Percentiles rank a stretch among this genome's conserved stretches.
Evolutionary conservation across 1,140 invertebrate species (phyloP).

Genomic region (Cydia fagiglandana): DNA sequence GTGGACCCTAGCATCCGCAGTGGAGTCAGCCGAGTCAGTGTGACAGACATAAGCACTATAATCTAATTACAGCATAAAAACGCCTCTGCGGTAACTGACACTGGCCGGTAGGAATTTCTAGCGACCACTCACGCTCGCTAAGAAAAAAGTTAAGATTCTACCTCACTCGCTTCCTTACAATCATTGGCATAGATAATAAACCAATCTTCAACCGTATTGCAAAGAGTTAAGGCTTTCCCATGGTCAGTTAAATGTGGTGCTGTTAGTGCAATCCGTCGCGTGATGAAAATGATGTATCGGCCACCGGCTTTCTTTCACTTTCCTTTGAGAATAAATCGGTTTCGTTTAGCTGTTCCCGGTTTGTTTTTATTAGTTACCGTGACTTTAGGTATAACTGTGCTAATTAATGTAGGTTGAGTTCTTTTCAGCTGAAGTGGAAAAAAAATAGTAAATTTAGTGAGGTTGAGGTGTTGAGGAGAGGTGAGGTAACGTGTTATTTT

Average conservation of each 20-base stretch:
- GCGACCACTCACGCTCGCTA: conserved; percentile 46
- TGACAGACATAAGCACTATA: neutral
- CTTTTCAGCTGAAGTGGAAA: too few relatives aligned
- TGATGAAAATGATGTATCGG: conserved; percentile 75
- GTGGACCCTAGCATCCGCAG: too few relatives aligned
- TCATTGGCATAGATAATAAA: too few relatives aligned
- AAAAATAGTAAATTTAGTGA: too few relatives aligned
- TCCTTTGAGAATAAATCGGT: conserved; percentile 53
- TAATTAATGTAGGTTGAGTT: too few relatives aligned
- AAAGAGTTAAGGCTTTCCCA: too few relatives aligned
- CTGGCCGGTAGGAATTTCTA: conserved; percentile 65
- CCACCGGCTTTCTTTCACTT: conserved; percentile 72
- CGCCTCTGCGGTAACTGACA: conserved; percentile 66
- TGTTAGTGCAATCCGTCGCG: conserved; percentile 51
- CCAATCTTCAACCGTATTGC: conserved; percentile 33
- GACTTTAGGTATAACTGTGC: neutral
- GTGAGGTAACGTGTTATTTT: too few relatives aligned
- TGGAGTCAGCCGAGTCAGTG: too few relatives aligned
- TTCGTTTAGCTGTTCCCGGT: conserved; percentile 44
- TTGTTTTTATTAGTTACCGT: conserved; percentile 45
- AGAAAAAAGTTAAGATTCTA: conserved; percentile 73
- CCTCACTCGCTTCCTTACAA: conserved; percentile 61
- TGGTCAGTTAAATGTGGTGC: too few relatives aligned
- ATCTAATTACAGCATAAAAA: conserved; percentile 52
- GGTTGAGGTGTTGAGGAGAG: too few relatives aligned